Evolutionary conservation across 2,113 vertebrate species (phyloP).

Genomic region (Tringa solitaria): DNA sequence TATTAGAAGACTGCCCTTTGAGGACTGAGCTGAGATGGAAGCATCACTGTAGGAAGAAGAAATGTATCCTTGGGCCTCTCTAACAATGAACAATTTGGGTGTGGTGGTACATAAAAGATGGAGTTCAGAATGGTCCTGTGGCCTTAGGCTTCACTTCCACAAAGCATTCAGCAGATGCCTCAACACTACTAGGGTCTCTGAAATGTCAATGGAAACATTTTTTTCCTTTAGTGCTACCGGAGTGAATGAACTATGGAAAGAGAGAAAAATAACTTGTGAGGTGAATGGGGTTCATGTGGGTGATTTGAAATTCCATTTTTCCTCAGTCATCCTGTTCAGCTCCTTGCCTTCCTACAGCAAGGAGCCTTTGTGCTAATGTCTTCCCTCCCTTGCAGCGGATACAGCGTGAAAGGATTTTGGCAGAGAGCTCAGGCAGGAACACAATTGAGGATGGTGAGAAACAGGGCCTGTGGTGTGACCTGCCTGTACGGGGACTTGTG

Average conservation of each 20-base stretch:
- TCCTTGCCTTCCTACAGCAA: neutral
- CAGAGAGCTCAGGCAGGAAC: neutral
- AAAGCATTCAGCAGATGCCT: neutral
- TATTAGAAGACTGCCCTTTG: neutral
- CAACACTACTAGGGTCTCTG: neutral
- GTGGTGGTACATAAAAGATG: neutral
- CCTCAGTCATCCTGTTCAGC: neutral
- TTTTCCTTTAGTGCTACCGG: neutral
- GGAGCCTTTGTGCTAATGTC: neutral
- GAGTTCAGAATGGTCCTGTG: neutral
- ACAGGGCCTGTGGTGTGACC: neutral
- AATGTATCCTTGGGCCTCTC: neutral
- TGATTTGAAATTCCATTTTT: slow-evolving; percentile 5
- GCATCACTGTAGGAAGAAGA: neutral
- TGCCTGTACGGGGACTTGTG: neutral
- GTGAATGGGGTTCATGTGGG: neutral
- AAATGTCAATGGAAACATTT: neutral
- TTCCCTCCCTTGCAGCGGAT: neutral
- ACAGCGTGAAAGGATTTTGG: neutral
- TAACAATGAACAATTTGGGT: neutral
- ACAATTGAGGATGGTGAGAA: neutral
- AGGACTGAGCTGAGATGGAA: neutral
- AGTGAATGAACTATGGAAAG: neutral
- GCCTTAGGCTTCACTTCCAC: neutral
- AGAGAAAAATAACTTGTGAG: neutral